Conservation (phyloP, 2,797 vertebrate species). For the Amblyopsis hoosieri region DNA sequence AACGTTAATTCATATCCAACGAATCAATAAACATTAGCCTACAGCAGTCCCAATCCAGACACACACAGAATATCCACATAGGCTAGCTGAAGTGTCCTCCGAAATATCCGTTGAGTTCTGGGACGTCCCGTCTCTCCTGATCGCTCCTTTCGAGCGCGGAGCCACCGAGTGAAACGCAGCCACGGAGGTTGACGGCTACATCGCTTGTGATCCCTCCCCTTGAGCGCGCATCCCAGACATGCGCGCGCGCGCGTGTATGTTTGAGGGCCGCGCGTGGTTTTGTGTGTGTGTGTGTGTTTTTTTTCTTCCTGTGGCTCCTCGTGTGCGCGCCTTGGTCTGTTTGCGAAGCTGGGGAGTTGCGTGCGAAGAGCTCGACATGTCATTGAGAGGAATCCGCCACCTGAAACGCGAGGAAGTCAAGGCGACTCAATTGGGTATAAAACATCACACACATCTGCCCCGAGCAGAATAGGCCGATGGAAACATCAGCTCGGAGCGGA, state of each 20-base stretch:
- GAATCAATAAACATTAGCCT: background rate
- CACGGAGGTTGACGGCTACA: conserved; percentile 14
- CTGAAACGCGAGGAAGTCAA: conserved; percentile 85
- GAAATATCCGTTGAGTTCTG: background rate
- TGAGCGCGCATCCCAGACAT: conserved; percentile 22
- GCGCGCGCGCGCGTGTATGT: conserved; percentile 23
- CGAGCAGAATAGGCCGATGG: conserved; percentile 72
- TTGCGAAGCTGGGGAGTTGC: conserved; percentile 81
- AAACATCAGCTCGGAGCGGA: conserved; percentile 72
- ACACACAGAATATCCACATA: background rate
- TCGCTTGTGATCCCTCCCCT: conserved; percentile 72
- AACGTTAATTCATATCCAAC: conserved; percentile 1
- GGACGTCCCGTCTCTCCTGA: too few species aligned
- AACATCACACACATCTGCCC: conserved; percentile 82
- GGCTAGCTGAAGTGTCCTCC: background rate
- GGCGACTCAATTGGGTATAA: conserved; percentile 83
- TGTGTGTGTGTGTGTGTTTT: conserved; percentile 26
- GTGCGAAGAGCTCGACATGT: conserved; percentile 86
- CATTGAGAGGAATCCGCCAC: conserved; percentile 86
- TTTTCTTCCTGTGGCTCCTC: conserved; percentile 13
- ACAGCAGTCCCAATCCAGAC: background rate
- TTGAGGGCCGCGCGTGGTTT: conserved; percentile 14
- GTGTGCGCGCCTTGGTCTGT: conserved; percentile 38
- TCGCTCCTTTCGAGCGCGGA: background rate
- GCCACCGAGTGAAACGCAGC: background rate